Base-by-base conservation (phyloP, 2,797 vertebrate species). In the Myripristis murdjan region DNA sequence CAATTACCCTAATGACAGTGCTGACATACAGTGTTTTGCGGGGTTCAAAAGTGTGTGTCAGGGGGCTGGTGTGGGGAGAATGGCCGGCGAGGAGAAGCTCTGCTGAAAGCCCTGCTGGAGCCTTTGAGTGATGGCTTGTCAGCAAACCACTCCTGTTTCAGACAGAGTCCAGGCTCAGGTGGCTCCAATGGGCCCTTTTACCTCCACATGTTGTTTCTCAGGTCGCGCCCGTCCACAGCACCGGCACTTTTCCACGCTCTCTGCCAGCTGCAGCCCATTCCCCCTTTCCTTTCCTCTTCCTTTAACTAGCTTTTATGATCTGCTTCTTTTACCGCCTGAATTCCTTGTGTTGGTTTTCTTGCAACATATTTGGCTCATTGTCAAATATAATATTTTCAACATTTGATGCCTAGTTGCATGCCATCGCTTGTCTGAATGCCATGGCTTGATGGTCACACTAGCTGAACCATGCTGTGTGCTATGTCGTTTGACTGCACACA, bases 81-180 rank as follows among this genome's bases (percentile, higher is more conserved):
- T 48, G 79, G 39, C 47, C 37, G 9, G 54, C 66, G 23, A 18
- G 35, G 49, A 15, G 61, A 43, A 69, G 80, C 73, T 87, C 76
- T 89, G 90, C 71, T 87, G 91, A 91, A 91, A 92, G 88, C 76
- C 72, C 80, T 81, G 83, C 85, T 79, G 66, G 80, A 80, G 84
- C 64, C 81, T 87, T 77, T 83, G 87, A 92, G 77, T 93, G 92
- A 94, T 78, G 77, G 80, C 85, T 91, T 95, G 94, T 95, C 93
- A 94, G 70, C 90, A 55, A 70, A 85, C 58, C 85, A 73, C 94
- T 95, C 91, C 79, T 91, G 93, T 94, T 94, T 93, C 93, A 94
- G 89, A 85, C 81, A 53, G 56, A 85, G 75, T 75, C 79, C 48
- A 74, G 90, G 90, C 91, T 93, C 92, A 90, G 88, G 91, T 93